Percentiles rank a stretch among this genome's conserved stretches.
These are phyloP conservation scores for Deladenus siricidicola DNA, from an alignment of 2,888 invertebrate genomes.

Conservation along the genomic window DNA sequence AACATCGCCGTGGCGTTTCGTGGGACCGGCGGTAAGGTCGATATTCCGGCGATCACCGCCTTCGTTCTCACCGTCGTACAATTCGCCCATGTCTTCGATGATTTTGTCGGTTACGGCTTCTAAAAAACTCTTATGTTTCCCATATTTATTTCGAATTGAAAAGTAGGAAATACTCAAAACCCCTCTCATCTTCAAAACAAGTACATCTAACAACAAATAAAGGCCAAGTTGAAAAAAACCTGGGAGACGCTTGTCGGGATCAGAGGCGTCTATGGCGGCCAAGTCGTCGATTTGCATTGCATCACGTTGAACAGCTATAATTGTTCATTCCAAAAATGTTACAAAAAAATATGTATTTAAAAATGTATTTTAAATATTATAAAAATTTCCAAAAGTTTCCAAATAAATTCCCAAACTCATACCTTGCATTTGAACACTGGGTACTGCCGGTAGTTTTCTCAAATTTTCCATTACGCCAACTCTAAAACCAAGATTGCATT, in stretches of 20 bases:
- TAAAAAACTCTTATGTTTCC: neutral
- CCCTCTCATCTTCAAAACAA: neutral
- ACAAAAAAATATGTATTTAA: too few relatives aligned
- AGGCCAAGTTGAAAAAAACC: slow-evolving; percentile 20
- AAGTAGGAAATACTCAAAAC: neutral
- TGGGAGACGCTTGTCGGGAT: slow-evolving; percentile 42
- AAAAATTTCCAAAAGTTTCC: too few relatives aligned
- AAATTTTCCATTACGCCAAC: slow-evolving; percentile 38
- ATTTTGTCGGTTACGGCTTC: slow-evolving; percentile 70
- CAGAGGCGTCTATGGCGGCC: slow-evolving; percentile 32
- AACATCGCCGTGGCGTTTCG: too few relatives aligned
- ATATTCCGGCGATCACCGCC: slow-evolving; percentile 64
- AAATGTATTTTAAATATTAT: too few relatives aligned
- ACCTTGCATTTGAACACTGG: slow-evolving; percentile 51
- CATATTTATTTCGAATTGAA: neutral
- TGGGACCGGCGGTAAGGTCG: too few relatives aligned
- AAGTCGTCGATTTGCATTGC: slow-evolving; percentile 33
- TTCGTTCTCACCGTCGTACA: slow-evolving; percentile 71
- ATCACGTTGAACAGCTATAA: slow-evolving; percentile 41
- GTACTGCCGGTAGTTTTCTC: slow-evolving; percentile 36
- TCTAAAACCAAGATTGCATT: slow-evolving; percentile 15
- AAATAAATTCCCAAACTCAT: slow-evolving; percentile 2
- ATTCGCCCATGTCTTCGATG: slow-evolving; percentile 87
- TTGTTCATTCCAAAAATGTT: neutral
- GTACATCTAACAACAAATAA: slow-evolving; percentile 1